phyloP scores from a whole-genome alignment of 2,888 invertebrate genomes.

The Mantis religiosa region DNA sequence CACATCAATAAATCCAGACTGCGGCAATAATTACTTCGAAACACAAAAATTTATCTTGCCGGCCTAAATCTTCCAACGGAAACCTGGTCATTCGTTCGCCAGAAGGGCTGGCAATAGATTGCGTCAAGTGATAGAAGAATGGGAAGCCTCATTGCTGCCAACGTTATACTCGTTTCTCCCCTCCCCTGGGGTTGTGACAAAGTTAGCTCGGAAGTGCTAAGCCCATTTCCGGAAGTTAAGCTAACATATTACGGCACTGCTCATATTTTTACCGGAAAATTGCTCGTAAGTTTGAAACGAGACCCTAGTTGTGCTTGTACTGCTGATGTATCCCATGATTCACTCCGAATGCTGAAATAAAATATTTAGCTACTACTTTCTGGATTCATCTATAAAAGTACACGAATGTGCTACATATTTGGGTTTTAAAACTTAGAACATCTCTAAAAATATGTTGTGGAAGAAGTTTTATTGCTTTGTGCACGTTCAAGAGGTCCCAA shows the following conservation, averaged over 20 bases:
- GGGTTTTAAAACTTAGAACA: no score
- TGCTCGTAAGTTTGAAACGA: not conserved
- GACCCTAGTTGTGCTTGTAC: not conserved
- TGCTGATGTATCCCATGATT: no score
- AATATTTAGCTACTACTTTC: no score
- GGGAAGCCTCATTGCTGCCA: not conserved
- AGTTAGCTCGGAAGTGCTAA: not conserved
- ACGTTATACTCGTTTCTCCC: not conserved
- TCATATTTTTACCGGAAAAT: not conserved
- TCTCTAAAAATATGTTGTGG: no score
- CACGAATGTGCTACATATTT: no score
- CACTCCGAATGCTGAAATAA: no score
- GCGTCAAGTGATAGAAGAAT: not conserved
- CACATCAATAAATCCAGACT: not conserved
- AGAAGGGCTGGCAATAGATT: not conserved
- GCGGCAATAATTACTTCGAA: not conserved
- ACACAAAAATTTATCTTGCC: not conserved
- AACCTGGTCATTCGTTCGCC: not conserved
- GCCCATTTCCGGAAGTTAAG: not conserved
- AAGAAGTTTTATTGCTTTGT: no score
- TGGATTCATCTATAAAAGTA: no score
- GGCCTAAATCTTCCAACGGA: not conserved
- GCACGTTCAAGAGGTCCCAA: no score
- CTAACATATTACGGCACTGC: not conserved
- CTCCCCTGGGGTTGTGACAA: not conserved